Percentiles rank a stretch among this genome's conserved stretches.
These are phyloP conservation scores for Craniophora ligustri DNA, from an alignment of 2,888 invertebrate species.

Conservation along the genomic window DNA sequence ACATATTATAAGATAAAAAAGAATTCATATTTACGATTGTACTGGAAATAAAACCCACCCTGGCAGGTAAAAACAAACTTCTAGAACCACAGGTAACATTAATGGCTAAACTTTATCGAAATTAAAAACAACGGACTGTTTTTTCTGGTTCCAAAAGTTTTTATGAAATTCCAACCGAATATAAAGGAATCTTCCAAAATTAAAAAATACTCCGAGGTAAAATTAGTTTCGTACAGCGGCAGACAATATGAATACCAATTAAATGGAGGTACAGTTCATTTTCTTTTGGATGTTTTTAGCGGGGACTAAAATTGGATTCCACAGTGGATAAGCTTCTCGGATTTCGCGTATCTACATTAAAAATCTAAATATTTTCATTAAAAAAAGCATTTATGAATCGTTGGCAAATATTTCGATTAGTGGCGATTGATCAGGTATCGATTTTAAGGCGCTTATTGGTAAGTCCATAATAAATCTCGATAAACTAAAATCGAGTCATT, in stretches of 20 bases:
- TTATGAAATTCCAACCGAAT: slow-evolving; percentile 19
- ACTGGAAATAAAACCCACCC: slow-evolving; percentile 5
- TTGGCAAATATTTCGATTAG: no score
- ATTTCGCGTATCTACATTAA: no score
- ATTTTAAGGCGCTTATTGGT: no score
- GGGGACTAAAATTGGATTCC: slow-evolving; percentile 3
- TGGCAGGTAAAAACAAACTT: slow-evolving; percentile 4
- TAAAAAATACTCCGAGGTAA: slow-evolving; percentile 4
- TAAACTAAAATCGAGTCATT: no score
- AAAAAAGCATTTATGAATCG: no score
- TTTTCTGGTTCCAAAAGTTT: slow-evolving; percentile 4
- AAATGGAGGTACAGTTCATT: not conserved
- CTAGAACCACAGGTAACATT: no score
- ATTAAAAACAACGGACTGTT: slow-evolving; percentile 35
- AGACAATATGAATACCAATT: slow-evolving; percentile 28
- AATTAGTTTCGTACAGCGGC: slow-evolving; percentile 24
- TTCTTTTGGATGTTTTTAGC: not conserved
- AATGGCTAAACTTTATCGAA: slow-evolving; percentile 26
- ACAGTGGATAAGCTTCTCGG: not conserved
- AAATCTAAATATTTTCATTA: no score
- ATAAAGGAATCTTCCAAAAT: slow-evolving; percentile 19
- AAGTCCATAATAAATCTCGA: no score
- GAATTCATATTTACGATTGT: no score
- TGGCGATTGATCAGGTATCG: no score
- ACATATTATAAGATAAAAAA: no score